phyloP scores from a whole-genome alignment of 2,797 vertebrate species.

The Helostoma temminkii region DNA sequence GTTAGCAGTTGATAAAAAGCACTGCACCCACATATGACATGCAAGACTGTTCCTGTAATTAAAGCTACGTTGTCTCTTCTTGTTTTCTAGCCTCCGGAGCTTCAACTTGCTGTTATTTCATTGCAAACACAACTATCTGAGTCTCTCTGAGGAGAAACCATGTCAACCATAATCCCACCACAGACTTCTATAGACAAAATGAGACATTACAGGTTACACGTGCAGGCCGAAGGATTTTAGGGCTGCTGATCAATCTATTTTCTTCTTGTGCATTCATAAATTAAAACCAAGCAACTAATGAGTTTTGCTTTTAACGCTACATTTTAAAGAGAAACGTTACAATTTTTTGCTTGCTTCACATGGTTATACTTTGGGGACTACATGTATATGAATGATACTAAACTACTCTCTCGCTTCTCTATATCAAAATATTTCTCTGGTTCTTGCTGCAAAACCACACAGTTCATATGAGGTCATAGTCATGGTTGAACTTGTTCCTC shows the following conservation, averaged over 20 bases:
- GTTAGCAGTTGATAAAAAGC: constrained; percentile 40
- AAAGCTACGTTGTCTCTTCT: constrained; percentile 47
- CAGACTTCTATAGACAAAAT: constrained; percentile 32
- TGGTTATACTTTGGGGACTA: no score
- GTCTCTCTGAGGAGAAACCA: constrained; percentile 44
- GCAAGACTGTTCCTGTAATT: constrained; percentile 52
- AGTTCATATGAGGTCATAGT: no score
- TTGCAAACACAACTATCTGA: constrained; percentile 46
- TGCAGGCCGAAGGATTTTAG: constrained; percentile 16
- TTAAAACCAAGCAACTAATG: constrained; percentile 11
- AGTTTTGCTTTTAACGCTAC: not conserved
- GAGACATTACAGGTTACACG: constrained; percentile 24
- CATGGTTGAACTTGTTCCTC: no score
- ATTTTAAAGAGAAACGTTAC: no score
- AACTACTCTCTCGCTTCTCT: no score
- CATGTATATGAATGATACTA: no score
- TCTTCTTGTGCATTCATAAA: constrained; percentile 2
- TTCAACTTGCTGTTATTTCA: constrained; percentile 54
- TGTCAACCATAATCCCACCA: constrained; percentile 42
- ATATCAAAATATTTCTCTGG: no score
- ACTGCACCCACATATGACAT: constrained; percentile 43
- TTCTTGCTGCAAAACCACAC: no score
- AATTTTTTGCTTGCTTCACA: no score
- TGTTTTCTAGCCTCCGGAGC: constrained; percentile 44
- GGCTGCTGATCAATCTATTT: constrained; percentile 10